phyloP scores from a whole-genome alignment of 1,140 invertebrate genomes.

The Potamilus streckersoni region DNA sequence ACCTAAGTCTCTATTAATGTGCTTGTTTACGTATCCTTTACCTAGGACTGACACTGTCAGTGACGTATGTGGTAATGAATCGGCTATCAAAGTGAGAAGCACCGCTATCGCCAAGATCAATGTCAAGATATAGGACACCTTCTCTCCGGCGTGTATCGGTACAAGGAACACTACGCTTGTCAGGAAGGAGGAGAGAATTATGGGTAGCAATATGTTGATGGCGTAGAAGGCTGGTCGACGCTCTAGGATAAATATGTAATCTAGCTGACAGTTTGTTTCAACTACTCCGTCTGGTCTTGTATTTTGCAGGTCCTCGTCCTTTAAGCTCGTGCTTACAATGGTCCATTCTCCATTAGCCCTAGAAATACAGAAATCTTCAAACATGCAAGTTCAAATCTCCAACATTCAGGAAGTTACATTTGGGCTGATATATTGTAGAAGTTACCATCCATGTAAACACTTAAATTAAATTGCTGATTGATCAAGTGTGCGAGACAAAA shows the following conservation, averaged over 20 bases:
- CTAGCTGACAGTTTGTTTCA: not conserved
- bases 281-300: too few relatives aligned
- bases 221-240: slow-evolving; percentile 20
- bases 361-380: too few relatives aligned
- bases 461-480: too few relatives aligned
- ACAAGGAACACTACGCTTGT: slow-evolving; percentile 12
- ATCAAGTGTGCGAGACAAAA: too few relatives aligned
- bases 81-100: slow-evolving; percentile 14
- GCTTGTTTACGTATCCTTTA: not conserved
- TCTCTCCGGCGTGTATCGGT: slow-evolving; percentile 19
- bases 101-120: slow-evolving; percentile 17
- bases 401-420: too few relatives aligned
- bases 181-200: slow-evolving; percentile 20
- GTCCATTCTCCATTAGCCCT: too few relatives aligned
- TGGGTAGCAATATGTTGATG: slow-evolving; percentile 19
- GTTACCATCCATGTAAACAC: too few relatives aligned
- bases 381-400: too few relatives aligned
- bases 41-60: slow-evolving; percentile 24
- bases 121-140: slow-evolving; percentile 26
- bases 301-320: too few relatives aligned
- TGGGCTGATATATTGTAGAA: too few relatives aligned
- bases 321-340: too few relatives aligned
- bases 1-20: too few relatives aligned
- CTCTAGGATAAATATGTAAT: not conserved
- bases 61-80: slow-evolving; percentile 13